A percentile compares a stretch with the other conserved stretches of the same genome.
phyloP scores from a whole-genome alignment of 2,888 invertebrate species.

The Heteromurus nitidus region DNA sequence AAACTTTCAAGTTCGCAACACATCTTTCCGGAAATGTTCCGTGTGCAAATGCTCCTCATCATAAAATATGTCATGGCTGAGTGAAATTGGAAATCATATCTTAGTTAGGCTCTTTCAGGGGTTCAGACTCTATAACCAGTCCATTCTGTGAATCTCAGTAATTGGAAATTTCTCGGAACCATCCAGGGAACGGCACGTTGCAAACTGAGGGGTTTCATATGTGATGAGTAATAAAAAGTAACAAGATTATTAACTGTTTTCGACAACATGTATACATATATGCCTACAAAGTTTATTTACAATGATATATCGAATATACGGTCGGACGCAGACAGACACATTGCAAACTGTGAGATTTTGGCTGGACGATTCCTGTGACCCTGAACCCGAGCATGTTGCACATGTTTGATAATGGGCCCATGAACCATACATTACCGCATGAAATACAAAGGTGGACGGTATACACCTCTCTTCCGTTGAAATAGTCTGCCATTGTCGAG shows the following conservation, averaged over 20 bases:
- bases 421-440: conserved; percentile 2
- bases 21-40: too few species aligned
- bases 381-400: conserved; percentile 37
- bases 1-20: too few species aligned
- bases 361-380: conserved; percentile 54
- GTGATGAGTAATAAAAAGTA: too few species aligned
- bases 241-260: too few species aligned
- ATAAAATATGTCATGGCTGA: too few species aligned
- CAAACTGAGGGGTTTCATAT: too few species aligned
- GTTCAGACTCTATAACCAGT: background rate
- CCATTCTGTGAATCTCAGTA: conserved; percentile 21
- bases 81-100: too few species aligned
- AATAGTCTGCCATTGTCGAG: background rate
- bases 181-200: conserved; percentile 31
- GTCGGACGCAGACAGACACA: background rate
- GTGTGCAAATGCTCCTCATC: too few species aligned
- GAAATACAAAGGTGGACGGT: background rate
- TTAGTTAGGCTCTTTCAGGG: too few species aligned
- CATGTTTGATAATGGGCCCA: background rate
- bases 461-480: background rate
- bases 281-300: too few species aligned
- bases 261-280: too few species aligned
- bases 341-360: conserved; percentile 24
- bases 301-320: too few species aligned
- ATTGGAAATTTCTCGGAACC: conserved; percentile 24